phyloP scores from a whole-genome alignment of 2,888 invertebrate species.

The Xestia c-nigrum region DNA sequence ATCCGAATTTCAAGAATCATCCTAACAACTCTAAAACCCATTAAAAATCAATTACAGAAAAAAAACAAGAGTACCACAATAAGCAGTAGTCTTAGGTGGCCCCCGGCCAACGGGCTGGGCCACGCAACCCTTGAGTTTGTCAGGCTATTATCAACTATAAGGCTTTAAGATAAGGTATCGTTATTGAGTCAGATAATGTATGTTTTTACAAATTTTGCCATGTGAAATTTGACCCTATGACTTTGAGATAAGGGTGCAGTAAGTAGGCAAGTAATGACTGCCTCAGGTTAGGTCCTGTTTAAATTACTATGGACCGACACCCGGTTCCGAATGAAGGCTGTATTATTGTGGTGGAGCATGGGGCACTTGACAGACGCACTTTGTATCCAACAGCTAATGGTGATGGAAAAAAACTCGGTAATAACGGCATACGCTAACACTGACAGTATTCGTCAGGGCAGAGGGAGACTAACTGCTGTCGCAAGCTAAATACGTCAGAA shows the following conservation, averaged over 20 bases:
- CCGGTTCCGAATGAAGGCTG: slow-evolving; percentile 62
- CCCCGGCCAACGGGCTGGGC: slow-evolving; percentile 56
- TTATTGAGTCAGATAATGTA: slow-evolving; percentile 25
- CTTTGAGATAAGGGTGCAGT: slow-evolving; percentile 47
- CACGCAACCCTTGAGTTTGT: slow-evolving; percentile 27
- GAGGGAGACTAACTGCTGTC: not conserved
- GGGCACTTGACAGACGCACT: slow-evolving; percentile 60
- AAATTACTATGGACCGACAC: slow-evolving; percentile 66
- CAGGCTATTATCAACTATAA: slow-evolving; percentile 56
- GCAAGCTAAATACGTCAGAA: slow-evolving; percentile 1
- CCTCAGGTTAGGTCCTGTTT: slow-evolving; percentile 68
- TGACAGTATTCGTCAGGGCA: slow-evolving; percentile 11
- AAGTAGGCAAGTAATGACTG: slow-evolving; percentile 53
- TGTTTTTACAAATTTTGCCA: slow-evolving; percentile 28
- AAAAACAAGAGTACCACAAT: slow-evolving; percentile 65
- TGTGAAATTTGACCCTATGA: slow-evolving; percentile 33
- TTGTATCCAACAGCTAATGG: slow-evolving; percentile 57
- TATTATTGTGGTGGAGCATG: slow-evolving; percentile 63
- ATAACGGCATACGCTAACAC: slow-evolving; percentile 47
- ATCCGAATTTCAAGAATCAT: slow-evolving; percentile 63
- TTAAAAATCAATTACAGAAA: slow-evolving; percentile 75
- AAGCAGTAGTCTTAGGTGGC: slow-evolving; percentile 70
- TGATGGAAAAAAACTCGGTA: slow-evolving; percentile 51
- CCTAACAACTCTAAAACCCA: slow-evolving; percentile 66
- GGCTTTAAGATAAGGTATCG: slow-evolving; percentile 22